A percentile compares a stretch with the other conserved stretches of the same genome.
Evolutionary conservation across 2,888 invertebrate genomes (phyloP).

Genomic region (Netelia inedita): DNA sequence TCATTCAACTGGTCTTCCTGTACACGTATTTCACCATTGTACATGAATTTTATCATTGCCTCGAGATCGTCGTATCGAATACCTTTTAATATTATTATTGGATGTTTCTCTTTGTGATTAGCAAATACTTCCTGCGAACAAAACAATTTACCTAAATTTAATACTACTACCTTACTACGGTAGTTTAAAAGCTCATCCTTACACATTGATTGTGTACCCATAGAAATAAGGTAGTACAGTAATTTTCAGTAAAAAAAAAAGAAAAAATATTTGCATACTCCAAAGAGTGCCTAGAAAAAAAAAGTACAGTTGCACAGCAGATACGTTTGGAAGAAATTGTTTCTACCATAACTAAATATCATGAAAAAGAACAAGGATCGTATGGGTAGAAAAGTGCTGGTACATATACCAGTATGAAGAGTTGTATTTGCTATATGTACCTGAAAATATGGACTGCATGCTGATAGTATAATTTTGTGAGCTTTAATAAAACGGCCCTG

Average conservation of each 20-base stretch:
- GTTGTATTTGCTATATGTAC: slow-evolving; percentile 73
- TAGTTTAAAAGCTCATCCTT: neutral
- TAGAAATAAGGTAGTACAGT: too few species aligned
- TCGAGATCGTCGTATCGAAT: slow-evolving; percentile 84
- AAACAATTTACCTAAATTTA: slow-evolving; percentile 18
- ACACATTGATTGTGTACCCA: too few species aligned
- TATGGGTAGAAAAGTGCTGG: slow-evolving; percentile 3
- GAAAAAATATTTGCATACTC: too few species aligned
- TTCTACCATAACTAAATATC: neutral
- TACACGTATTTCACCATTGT: slow-evolving; percentile 86
- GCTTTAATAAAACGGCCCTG: slow-evolving; percentile 86
- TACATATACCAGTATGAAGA: too few species aligned
- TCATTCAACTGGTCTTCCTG: slow-evolving; percentile 84
- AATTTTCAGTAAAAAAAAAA: too few species aligned
- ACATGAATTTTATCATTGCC: slow-evolving; percentile 86
- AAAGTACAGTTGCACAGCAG: neutral
- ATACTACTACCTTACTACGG: neutral
- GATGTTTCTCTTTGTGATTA: slow-evolving; percentile 83
- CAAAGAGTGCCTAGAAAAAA: neutral
- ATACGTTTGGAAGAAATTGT: too few species aligned
- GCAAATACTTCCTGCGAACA: slow-evolving; percentile 84
- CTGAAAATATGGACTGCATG: slow-evolving; percentile 86
- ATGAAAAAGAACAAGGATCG: neutral
- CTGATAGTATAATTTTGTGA: slow-evolving; percentile 86
- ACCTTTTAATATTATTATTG: slow-evolving; percentile 85